A percentile compares a stretch with the other conserved stretches of the same genome.
Conservation (phyloP, 2,113 vertebrate genomes). For the Danionella cerebrum region DNA sequence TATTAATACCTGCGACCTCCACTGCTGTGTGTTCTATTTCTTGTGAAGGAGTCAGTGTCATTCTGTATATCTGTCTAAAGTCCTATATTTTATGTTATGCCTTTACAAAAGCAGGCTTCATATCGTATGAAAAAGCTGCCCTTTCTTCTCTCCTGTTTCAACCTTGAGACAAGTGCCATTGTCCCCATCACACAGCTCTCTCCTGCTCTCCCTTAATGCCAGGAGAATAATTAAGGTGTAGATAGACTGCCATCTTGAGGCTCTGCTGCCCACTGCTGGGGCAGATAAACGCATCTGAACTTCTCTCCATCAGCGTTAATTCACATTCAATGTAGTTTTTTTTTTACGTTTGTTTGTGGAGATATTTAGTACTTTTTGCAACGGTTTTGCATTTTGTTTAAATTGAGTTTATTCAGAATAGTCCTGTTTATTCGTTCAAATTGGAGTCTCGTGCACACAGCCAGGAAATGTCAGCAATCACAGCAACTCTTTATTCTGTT, state of each 20-base stretch:
- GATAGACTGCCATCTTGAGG: conserved; percentile 15
- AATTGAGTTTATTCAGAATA: no score
- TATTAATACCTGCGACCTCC: not conserved
- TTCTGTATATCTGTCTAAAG: conserved; percentile 8
- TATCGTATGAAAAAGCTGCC: conserved; percentile 16
- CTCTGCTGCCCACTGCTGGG: not conserved
- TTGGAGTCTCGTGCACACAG: no score
- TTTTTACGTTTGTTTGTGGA: no score
- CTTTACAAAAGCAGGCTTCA: conserved; percentile 27
- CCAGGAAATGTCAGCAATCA: no score
- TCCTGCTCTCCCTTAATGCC: not conserved
- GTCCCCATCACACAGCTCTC: not conserved
- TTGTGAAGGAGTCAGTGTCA: not conserved
- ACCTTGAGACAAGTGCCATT: conserved; percentile 22
- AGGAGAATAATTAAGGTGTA: not conserved
- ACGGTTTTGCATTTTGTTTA: no score
- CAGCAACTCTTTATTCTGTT: no score
- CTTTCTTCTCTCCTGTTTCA: conserved; percentile 4
- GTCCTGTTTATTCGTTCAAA: no score
- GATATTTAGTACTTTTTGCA: no score
- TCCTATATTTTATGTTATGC: conserved; percentile 25
- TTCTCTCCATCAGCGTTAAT: no score
- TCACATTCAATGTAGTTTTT: no score
- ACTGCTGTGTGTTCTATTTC: not conserved
- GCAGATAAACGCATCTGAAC: no score